Evolutionary conservation across 2,113 vertebrate genomes (phyloP).

Genomic region (Microcebus griseorufus): DNA sequence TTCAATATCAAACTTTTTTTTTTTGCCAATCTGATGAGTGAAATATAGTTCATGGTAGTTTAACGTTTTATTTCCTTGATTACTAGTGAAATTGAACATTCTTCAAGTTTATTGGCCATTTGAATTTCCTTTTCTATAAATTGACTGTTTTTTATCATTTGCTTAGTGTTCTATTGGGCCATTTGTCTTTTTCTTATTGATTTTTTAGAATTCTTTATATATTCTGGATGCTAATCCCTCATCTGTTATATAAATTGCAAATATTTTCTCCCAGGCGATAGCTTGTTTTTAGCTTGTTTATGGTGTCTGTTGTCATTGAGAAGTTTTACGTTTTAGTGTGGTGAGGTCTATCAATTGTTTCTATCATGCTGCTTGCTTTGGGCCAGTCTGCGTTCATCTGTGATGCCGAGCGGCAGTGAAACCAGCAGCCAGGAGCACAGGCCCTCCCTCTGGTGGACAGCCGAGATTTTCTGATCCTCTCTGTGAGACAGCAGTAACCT

Average conservation of each 20-base stretch:
- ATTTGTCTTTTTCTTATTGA: constrained; percentile 80
- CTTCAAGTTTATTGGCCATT: constrained; percentile 76
- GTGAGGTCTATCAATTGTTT: neutral
- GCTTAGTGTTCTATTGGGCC: constrained; percentile 66
- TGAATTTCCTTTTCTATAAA: constrained; percentile 79
- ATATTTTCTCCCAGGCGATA: constrained; percentile 62
- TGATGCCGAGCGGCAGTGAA: neutral
- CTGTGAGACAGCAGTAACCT: neutral
- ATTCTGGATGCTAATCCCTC: constrained; percentile 77
- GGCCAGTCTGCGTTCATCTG: neutral
- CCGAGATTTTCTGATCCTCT: neutral
- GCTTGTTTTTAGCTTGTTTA: constrained; percentile 71
- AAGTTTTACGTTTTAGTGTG: constrained; percentile 15
- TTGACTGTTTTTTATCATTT: constrained; percentile 68
- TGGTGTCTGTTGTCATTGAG: constrained; percentile 28
- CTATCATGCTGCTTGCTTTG: neutral
- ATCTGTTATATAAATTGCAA: constrained; percentile 73
- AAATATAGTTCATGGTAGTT: constrained; percentile 46
- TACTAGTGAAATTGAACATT: constrained; percentile 68
- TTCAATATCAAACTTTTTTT: neutral
- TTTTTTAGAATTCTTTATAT: constrained; percentile 78
- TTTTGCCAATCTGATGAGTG: constrained; percentile 2
- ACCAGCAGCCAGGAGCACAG: neutral
- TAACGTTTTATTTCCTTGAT: constrained; percentile 77
- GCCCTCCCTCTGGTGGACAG: constrained; percentile 41